Evolutionary conservation across 2,113 vertebrate species (phyloP).

Genomic region (Talpa occidentalis): DNA sequence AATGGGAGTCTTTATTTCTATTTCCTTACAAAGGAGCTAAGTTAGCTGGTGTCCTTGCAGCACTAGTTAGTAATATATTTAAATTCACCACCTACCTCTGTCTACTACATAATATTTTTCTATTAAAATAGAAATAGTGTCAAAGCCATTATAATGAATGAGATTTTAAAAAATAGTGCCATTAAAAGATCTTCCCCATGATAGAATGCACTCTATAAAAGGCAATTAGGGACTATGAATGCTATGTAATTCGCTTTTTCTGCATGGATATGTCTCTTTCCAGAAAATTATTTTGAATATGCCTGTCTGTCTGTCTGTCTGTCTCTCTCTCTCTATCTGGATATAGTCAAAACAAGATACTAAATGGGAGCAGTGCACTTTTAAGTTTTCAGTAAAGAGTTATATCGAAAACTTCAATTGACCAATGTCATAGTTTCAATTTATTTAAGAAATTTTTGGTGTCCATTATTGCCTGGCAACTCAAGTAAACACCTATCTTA

Average conservation of each 20-base stretch:
- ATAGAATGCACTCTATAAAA: not conserved
- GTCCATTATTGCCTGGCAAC: not conserved
- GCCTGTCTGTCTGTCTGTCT: too few relatives aligned
- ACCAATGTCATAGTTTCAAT: not conserved
- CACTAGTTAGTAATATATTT: slow-evolving; percentile 8
- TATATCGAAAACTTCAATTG: slow-evolving; percentile 15
- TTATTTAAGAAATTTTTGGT: slow-evolving; percentile 20
- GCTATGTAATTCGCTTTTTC: not conserved
- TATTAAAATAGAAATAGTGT: too few relatives aligned
- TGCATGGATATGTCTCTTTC: not conserved
- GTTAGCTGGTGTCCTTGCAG: not conserved
- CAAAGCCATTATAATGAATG: not conserved
- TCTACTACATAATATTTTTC: not conserved
- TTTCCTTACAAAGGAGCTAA: not conserved
- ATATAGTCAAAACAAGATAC: not conserved
- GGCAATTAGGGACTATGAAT: not conserved
- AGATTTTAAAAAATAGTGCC: not conserved
- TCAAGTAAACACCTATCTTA: not conserved
- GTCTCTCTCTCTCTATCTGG: too few relatives aligned
- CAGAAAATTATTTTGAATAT: not conserved
- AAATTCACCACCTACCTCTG: not conserved
- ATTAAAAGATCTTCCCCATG: not conserved
- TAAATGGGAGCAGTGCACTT: not conserved
- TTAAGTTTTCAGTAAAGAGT: not conserved
- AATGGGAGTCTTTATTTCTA: not conserved